These are phyloP conservation scores for Haliaeetus leucogaster DNA, from an alignment of 2,113 vertebrate genomes.

Conservation along the genomic window DNA sequence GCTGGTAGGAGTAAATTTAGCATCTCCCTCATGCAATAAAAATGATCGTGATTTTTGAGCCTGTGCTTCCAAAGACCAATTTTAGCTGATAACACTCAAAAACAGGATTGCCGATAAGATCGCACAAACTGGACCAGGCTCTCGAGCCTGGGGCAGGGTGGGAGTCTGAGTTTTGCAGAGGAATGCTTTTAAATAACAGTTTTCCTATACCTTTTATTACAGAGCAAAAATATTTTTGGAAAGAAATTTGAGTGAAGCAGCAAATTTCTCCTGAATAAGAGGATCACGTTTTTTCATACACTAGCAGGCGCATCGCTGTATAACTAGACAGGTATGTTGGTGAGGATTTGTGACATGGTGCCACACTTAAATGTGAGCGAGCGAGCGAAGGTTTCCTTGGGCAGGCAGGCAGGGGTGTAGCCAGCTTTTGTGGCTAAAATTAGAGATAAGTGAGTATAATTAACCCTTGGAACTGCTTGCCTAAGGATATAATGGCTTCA, in stretches of 20 bases:
- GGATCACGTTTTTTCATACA: accelerated
- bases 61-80: background rate
- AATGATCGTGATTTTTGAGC: background rate
- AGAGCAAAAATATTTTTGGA: background rate
- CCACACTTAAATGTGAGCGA: background rate
- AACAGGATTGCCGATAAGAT: accelerated
- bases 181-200: background rate
- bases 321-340: background rate
- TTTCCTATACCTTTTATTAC: background rate
- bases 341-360: background rate
- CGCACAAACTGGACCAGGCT: background rate
- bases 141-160: background rate
- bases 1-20: background rate
- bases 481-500: background rate
- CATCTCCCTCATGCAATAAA: background rate
- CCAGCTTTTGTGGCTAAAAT: background rate
- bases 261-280: background rate
- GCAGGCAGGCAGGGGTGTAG: background rate
- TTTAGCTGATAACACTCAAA: background rate
- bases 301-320: accelerated
- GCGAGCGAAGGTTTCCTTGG: background rate
- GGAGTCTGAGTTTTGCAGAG: accelerated
- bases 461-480: accelerated
- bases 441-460: background rate
- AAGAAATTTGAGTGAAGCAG: background rate